Conservation (phyloP, 2,113 vertebrate genomes). For the Leucopsar rothschildi region DNA sequence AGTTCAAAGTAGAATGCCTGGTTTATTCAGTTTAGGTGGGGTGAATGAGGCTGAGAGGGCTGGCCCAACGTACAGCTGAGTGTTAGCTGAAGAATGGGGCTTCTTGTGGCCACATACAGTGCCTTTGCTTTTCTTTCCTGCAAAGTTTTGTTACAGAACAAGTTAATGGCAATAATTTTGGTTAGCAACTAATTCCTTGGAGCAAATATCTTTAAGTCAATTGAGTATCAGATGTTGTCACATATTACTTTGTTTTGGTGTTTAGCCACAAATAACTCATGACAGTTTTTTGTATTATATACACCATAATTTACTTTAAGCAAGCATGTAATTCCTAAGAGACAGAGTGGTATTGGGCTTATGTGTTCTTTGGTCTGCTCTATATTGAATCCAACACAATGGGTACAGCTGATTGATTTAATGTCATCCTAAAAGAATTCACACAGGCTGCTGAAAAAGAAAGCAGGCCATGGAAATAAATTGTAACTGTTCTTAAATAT, state of each 20-base stretch:
- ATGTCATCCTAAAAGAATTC: conserved; percentile 49
- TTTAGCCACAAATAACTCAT: conserved; percentile 25
- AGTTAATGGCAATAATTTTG: conserved; percentile 15
- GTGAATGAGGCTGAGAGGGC: background rate
- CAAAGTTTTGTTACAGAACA: background rate
- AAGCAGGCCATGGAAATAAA: conserved; percentile 55
- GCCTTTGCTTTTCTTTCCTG: background rate
- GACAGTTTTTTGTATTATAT: conserved; percentile 1
- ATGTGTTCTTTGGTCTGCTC: background rate
- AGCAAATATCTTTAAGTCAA: background rate
- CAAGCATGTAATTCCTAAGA: conserved; percentile 21
- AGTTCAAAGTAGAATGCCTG: background rate
- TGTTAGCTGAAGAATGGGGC: background rate
- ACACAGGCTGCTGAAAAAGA: conserved; percentile 28
- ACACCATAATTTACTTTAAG: conserved; percentile 42
- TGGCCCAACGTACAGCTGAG: background rate
- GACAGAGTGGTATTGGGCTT: background rate
- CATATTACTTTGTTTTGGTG: conserved; percentile 1
- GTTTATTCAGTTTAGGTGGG: background rate
- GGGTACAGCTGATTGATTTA: conserved; percentile 40
- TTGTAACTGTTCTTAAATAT: conserved; percentile 46
- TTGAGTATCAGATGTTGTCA: conserved; percentile 21
- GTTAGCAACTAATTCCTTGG: background rate
- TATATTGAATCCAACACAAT: conserved; percentile 17
- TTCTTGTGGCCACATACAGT: background rate